A percentile compares a stretch with the other conserved stretches of the same genome.
Conservation (phyloP, 2,797 vertebrate genomes). For the Crocodylus rhombifer region DNA sequence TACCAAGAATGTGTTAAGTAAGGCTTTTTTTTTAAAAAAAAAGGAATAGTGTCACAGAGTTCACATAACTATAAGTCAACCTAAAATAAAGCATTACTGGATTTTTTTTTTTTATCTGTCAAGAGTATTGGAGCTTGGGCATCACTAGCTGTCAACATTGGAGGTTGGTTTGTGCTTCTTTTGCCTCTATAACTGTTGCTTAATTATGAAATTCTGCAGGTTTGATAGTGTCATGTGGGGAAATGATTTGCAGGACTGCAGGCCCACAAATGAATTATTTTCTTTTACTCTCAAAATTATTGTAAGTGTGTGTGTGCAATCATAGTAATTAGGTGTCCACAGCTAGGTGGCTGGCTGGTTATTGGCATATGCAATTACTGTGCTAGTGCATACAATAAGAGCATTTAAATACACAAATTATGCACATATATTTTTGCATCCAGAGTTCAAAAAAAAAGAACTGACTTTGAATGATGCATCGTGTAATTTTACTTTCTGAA, state of each 20-base stretch:
- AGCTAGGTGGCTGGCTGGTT: neutral
- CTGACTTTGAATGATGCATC: neutral
- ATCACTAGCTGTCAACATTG: neutral
- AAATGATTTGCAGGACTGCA: neutral
- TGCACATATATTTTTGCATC: accelerated
- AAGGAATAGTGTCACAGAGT: neutral
- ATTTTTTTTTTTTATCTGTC: too few species aligned
- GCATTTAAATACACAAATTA: neutral
- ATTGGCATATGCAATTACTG: accelerated
- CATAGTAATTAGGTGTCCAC: neutral
- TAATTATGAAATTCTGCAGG: neutral
- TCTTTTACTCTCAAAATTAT: neutral
- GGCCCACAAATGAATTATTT: too few species aligned
- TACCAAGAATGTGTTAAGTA: neutral
- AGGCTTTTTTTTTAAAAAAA: accelerated
- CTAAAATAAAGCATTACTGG: too few species aligned
- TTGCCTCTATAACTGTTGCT: neutral
- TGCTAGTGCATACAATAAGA: accelerated
- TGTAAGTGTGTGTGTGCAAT: neutral
- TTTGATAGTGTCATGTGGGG: neutral
- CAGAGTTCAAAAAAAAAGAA: neutral
- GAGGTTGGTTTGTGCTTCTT: neutral
- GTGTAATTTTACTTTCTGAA: neutral
- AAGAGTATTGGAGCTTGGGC: neutral
- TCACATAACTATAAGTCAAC: too few species aligned